phyloP scores from a whole-genome alignment of 2,113 vertebrate species.

The Stegastes partitus region DNA sequence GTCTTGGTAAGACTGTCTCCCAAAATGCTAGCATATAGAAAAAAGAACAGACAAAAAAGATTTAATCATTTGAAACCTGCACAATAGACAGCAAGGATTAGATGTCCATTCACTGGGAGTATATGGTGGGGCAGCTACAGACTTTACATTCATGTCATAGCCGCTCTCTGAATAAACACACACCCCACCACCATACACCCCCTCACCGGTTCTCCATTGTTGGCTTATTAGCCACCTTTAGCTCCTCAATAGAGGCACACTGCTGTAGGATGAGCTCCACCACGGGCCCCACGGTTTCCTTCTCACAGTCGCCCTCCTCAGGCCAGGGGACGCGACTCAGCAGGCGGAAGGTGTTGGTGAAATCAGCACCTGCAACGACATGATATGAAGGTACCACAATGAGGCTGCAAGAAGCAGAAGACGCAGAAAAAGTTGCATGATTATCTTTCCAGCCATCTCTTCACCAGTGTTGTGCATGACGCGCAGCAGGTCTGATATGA shows the following conservation, averaged over 20 bases:
- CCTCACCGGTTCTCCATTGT: conserved; percentile 90
- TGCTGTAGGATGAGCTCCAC: conserved; percentile 83
- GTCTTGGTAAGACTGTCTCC: conserved; percentile 58
- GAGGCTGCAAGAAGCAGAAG: background rate
- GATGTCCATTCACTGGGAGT: conserved; percentile 7
- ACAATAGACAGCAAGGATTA: background rate
- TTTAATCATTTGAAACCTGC: background rate
- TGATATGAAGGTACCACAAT: background rate
- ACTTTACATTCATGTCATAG: background rate
- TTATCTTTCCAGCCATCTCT: background rate
- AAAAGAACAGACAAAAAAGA: background rate
- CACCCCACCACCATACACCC: conserved; percentile 55
- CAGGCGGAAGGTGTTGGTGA: conserved; percentile 90
- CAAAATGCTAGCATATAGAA: conserved; percentile 58
- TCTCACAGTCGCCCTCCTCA: conserved; percentile 42
- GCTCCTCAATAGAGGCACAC: conserved; percentile 90
- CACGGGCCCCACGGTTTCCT: conserved; percentile 68
- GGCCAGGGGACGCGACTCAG: conserved; percentile 84
- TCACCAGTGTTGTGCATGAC: conserved; percentile 92
- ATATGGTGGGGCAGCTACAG: conserved; percentile 43
- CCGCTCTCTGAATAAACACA: background rate
- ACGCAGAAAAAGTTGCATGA: background rate
- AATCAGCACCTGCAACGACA: conserved; percentile 87
- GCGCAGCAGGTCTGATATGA: conserved; percentile 88
- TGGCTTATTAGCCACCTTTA: conserved; percentile 87